Evolutionary conservation across 2,888 invertebrate genomes (phyloP), one percentile per base, ranked within the genome.

Genomic region (Scrobipalpa costella): DNA sequence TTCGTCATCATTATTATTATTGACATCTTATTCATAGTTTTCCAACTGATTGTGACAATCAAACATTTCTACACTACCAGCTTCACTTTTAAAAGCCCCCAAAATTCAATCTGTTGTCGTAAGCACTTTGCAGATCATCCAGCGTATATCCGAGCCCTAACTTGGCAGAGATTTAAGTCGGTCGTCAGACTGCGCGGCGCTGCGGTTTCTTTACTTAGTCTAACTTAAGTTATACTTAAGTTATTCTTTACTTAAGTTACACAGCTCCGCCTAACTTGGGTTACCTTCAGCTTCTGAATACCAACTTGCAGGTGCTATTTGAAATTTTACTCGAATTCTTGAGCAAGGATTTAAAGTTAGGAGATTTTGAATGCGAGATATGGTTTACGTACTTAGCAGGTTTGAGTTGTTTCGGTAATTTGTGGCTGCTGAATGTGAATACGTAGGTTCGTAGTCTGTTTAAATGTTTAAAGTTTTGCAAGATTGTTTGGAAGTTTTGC

Each of bases 201-300:
- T 86, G 88, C 74, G 88, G 86, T 88, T 89, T 88, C 88, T 86
- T 87, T 87, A 77, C 87, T 85, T 85, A 86, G 86, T 84, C 83
- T 79, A 82, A 85, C 81, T 85, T 86, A 85, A 86, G 75, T 84
- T 81, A 84, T 79, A 76, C 68, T n/a, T n/a, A n/a, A n/a, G n/a
- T n/a, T n/a, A n/a, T n/a, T n/a, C n/a, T n/a, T n/a, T n/a, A n/a
- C 81, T 85, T 86, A 85, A 86, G 75, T 84, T 81, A 84, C 79
- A 76, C 68, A 66, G 83, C 75, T 79, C 81, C 87, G 85, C 88
- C 86, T 84, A 88, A 86, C 79, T 88, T 85, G 79, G 77, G 79
- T 85, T 77, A 77, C 81, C 79, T 85, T 77, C 80, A 80, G 77
- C 83, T 78, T 69, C 78, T 83, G 85, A 86, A 88, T 88, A 81